Evolutionary conservation across 2,113 vertebrate species (phyloP).

Genomic region (Carassius gibelio): DNA sequence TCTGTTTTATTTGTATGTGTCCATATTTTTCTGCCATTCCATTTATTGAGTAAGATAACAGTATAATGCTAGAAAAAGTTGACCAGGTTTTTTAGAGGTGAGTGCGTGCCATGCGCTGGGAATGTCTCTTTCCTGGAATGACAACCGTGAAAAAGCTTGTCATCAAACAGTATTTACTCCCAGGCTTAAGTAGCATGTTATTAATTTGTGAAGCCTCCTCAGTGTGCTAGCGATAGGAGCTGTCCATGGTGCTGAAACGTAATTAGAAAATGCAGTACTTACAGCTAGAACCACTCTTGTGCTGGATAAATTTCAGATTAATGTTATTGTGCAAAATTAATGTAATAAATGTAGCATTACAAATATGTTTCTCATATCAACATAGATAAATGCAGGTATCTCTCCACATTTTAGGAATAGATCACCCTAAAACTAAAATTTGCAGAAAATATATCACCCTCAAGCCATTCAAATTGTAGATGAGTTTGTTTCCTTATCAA

Average conservation of each 20-base stretch:
- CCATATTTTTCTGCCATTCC: background rate
- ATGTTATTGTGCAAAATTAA: background rate
- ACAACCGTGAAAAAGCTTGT: background rate
- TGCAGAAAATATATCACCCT: background rate
- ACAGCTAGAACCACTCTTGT: constrained; percentile 1
- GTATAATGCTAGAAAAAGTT: background rate
- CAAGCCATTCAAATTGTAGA: background rate
- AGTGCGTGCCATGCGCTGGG: background rate
- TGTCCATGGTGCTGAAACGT: constrained; percentile 27
- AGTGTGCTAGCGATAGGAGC: background rate
- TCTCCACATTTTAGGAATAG: background rate
- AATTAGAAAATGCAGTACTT: constrained; percentile 5
- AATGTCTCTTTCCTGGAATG: constrained; percentile 6
- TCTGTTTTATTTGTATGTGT: background rate
- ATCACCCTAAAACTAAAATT: background rate
- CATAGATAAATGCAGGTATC: background rate
- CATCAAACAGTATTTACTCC: background rate
- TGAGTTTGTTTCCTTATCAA: no score
- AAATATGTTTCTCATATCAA: background rate
- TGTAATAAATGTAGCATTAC: background rate
- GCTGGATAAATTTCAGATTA: constrained; percentile 7
- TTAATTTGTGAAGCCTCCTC: background rate
- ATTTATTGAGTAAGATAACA: background rate
- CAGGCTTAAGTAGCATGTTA: constrained; percentile 5
- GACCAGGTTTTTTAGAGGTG: background rate